These are phyloP conservation scores for Leuciscus idus DNA, from an alignment of 2,113 vertebrate genomes.

Conservation along the genomic window DNA sequence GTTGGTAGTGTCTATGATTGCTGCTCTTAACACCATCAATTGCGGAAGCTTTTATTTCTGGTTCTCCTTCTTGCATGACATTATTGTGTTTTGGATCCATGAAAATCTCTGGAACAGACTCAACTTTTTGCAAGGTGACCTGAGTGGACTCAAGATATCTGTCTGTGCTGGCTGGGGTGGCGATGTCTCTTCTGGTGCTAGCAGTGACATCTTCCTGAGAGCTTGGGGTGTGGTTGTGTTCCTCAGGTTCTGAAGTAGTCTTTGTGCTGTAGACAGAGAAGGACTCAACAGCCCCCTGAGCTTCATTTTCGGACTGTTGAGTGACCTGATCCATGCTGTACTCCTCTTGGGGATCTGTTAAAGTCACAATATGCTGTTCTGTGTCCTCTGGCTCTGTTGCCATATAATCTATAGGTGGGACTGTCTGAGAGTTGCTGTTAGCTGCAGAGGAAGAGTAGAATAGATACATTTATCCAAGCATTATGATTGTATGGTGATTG, in stretches of 20 bases:
- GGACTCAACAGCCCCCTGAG: constrained; percentile 79
- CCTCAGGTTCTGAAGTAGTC: constrained; percentile 3
- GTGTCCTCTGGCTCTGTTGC: constrained; percentile 75
- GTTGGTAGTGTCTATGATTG: constrained; percentile 59
- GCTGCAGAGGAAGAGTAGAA: constrained; percentile 58
- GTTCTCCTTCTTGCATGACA: constrained; percentile 4
- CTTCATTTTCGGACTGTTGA: constrained; percentile 73
- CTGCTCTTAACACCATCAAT: constrained; percentile 5
- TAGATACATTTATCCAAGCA: background rate
- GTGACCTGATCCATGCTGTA: constrained; percentile 67
- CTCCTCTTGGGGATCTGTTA: constrained; percentile 79
- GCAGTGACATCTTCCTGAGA: constrained; percentile 11
- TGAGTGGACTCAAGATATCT: constrained; percentile 42
- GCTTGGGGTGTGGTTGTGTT: constrained; percentile 32
- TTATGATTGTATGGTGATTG: background rate
- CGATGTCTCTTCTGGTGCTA: constrained; percentile 20
- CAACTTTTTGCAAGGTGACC: constrained; percentile 49
- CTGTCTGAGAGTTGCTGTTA: constrained; percentile 68
- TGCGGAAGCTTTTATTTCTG: constrained; percentile 19
- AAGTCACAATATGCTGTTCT: constrained; percentile 78
- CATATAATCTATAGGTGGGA: constrained; percentile 66
- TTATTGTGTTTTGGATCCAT: constrained; percentile 22
- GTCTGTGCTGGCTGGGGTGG: constrained; percentile 43
- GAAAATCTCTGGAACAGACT: constrained; percentile 52
- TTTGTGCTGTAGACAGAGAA: constrained; percentile 65